A percentile compares a stretch with the other conserved stretches of the same genome.
These are phyloP conservation scores for Furnarius figulus DNA, from an alignment of 2,113 vertebrate species.

Conservation along the genomic window DNA sequence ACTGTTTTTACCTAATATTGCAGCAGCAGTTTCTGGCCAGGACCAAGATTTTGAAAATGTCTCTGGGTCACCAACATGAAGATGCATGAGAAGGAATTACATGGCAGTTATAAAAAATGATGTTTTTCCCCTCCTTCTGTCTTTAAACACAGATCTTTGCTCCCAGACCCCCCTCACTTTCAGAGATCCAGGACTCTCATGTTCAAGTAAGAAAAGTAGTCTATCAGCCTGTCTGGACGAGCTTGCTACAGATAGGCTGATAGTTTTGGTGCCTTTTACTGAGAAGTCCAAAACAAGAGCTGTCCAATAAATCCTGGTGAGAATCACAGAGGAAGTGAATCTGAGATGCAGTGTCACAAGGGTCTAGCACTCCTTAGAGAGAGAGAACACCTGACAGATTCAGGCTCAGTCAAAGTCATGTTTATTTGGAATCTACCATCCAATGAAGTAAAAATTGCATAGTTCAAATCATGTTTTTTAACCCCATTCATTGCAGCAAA, in stretches of 20 bases:
- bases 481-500: background rate
- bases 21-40: background rate
- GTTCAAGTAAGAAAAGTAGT: background rate
- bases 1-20: background rate
- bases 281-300: background rate
- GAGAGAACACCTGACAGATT: background rate
- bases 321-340: background rate
- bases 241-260: background rate
- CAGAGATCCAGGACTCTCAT: background rate
- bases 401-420: background rate
- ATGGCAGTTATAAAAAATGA: background rate
- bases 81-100: background rate
- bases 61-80: accelerated
- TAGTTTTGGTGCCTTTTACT: background rate
- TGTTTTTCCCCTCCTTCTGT: background rate
- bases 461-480: background rate
- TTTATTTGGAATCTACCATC: background rate
- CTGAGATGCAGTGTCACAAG: accelerated
- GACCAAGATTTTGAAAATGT: background rate
- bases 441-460: background rate
- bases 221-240: background rate
- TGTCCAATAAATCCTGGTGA: background rate
- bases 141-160: background rate
- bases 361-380: background rate
- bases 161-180: background rate